Percentiles rank a stretch among this genome's conserved stretches.
Evolutionary conservation across 2,888 invertebrate genomes (phyloP).

Genomic region (Crossocerus cetratus): DNA sequence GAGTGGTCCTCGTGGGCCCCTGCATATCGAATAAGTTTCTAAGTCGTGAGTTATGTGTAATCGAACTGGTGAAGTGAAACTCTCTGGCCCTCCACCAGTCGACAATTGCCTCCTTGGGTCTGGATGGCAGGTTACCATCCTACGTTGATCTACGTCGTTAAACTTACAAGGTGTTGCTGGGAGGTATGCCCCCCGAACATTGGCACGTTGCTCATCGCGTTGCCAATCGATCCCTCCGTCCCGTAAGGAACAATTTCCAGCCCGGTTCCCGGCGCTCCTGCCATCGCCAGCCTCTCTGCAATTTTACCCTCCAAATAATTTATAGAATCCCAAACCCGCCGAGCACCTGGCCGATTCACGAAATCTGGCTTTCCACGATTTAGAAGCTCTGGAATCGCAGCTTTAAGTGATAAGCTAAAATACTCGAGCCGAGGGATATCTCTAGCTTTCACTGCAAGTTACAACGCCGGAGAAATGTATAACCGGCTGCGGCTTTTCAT

Average conservation of each 20-base stretch:
- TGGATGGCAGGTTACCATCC: too few relatives aligned
- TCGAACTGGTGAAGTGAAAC: too few relatives aligned
- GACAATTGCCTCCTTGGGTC: too few relatives aligned
- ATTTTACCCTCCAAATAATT: slow-evolving; percentile 54
- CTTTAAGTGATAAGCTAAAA: too few relatives aligned
- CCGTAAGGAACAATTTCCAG: neutral
- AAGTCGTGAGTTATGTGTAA: neutral
- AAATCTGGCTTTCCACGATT: neutral
- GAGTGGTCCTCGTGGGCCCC: too few relatives aligned
- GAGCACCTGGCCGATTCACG: slow-evolving; percentile 49
- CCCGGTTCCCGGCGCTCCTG: slow-evolving; percentile 45
- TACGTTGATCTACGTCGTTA: neutral
- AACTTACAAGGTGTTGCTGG: too few relatives aligned
- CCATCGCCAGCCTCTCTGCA: slow-evolving; percentile 56
- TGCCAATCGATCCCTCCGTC: slow-evolving; percentile 11
- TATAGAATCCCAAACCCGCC: slow-evolving; percentile 59
- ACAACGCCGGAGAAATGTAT: neutral
- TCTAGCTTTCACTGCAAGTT: neutral
- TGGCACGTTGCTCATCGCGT: slow-evolving; percentile 56
- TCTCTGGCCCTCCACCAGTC: too few relatives aligned
- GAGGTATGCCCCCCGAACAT: slow-evolving; percentile 55
- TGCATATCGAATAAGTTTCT: neutral
- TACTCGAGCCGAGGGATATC: too few relatives aligned
- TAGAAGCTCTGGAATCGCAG: neutral
- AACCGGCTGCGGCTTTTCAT: neutral